Percentiles rank a stretch among this genome's conserved stretches.
phyloP scores from a whole-genome alignment of 2,888 invertebrate species.

The Clanis bilineata region DNA sequence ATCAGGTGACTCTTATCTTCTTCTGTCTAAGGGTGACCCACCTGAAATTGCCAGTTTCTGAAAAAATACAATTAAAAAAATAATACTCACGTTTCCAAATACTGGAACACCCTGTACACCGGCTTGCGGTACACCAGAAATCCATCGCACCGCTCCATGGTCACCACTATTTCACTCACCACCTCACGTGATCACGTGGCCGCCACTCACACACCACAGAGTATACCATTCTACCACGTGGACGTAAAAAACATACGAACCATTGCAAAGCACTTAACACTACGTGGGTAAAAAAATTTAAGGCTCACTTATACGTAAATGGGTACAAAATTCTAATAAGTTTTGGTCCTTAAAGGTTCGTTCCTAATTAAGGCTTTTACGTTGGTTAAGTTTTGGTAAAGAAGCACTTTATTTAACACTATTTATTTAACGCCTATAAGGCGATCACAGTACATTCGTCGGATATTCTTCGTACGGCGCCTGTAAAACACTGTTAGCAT shows the following conservation, averaged over 20 bases:
- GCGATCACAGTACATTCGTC: constrained; percentile 68
- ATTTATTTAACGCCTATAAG: constrained; percentile 65
- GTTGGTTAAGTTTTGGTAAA: constrained; percentile 63
- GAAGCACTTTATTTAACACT: constrained; percentile 63
- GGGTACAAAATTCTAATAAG: constrained; percentile 60
- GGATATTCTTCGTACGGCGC: constrained; percentile 36
- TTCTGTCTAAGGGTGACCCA: too few relatives aligned
- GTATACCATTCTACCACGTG: constrained; percentile 28
- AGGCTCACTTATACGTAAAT: constrained; percentile 64
- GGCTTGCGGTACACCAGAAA: constrained; percentile 91
- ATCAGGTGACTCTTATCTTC: too few relatives aligned
- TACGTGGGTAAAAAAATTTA: constrained; percentile 61
- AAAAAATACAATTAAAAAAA: neutral
- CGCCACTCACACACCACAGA: constrained; percentile 29
- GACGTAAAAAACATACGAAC: constrained; percentile 19
- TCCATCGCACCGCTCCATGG: constrained; percentile 90
- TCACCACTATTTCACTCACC: constrained; percentile 38
- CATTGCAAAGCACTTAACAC: constrained; percentile 38
- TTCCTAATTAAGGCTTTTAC: constrained; percentile 64
- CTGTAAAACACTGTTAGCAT: constrained; percentile 30
- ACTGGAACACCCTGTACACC: constrained; percentile 91
- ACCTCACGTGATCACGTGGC: constrained; percentile 43
- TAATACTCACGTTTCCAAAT: constrained; percentile 89
- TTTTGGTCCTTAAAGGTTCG: constrained; percentile 74
- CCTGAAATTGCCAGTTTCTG: too few relatives aligned